Evolutionary conservation across 2,797 vertebrate species (phyloP), one percentile per base, ranked within the genome.

Genomic region (Pangasius krempfi): DNA sequence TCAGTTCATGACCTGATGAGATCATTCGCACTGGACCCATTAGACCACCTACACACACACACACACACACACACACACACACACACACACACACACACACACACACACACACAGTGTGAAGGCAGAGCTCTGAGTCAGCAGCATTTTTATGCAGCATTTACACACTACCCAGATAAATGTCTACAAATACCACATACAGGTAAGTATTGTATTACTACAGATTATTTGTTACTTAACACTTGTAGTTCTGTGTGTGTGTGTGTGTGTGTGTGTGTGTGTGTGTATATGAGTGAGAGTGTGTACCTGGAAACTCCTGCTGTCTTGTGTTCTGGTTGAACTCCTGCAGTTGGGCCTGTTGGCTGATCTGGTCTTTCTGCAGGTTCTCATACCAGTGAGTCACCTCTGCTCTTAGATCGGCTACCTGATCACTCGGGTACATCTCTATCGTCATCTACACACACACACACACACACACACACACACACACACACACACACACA

Each of bases 321-420:
- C 98, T 96, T 91, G 96, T 96, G 94, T 96, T 99, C 94, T 99
- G 98, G 33, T 98, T 98, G 50, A 99, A 99, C 93, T 99, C 98
- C 94, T 99, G 98, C 87, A 99, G 97, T 94, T 99, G 98, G n/a
- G 98, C 98, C 95, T 99, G 98, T 88, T 99, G 98, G 93, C 96
- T 99, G 94, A 99, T 95, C 95, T 99, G 98, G 94, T 99, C 98
- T 95, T 99, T 99, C 96, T 99, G 98, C 92, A 99, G 95, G 92
- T 99, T 99, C 94, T 99, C 98, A 1, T 99, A 99, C 98, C 98
- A 99, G 89, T 99, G 98, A 5, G 98, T 99, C 89, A 99, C 98
- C 95, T 99, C 98, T 0, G 98, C 98, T 66, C 98, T 95, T 88
- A 99, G 96, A 94, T 99, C 98, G 0, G 98, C 98, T 86, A 99